phyloP scores from a whole-genome alignment of 2,888 invertebrate species.

The Habroteleia sp. region DNA sequence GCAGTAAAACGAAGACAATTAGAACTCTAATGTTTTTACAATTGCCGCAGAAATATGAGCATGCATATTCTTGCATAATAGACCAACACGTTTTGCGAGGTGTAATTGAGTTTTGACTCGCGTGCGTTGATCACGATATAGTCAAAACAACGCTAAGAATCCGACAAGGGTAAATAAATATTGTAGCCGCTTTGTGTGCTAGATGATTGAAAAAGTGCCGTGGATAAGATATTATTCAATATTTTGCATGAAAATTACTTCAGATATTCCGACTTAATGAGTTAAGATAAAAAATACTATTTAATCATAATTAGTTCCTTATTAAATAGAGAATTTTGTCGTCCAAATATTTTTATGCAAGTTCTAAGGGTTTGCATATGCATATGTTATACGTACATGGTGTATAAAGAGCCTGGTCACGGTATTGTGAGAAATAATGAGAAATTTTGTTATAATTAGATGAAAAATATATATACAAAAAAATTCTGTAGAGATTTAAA shows the following conservation, averaged over 20 bases:
- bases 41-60: slow-evolving; percentile 10
- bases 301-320: slow-evolving; percentile 7
- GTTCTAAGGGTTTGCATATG: too few species aligned
- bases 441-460: too few species aligned
- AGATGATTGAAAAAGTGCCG: slow-evolving; percentile 24
- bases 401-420: too few species aligned
- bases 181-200: not conserved
- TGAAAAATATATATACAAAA: too few species aligned
- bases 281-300: slow-evolving; percentile 16
- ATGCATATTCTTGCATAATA: slow-evolving; percentile 27
- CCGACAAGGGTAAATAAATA: slow-evolving; percentile 18
- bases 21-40: too few species aligned
- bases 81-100: slow-evolving; percentile 20
- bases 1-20: too few species aligned
- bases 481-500: too few species aligned
- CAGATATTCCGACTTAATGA: slow-evolving; percentile 1
- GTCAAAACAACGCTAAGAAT: not conserved
- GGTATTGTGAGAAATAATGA: too few species aligned
- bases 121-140: slow-evolving; percentile 37
- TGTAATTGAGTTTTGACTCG: slow-evolving; percentile 39
- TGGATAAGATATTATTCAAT: slow-evolving; percentile 35
- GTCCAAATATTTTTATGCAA: not conserved
- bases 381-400: too few species aligned
- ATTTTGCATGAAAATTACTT: slow-evolving; percentile 30
- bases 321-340: slow-evolving; percentile 19